Evolutionary conservation across 2,113 vertebrate species (phyloP).

Genomic region (Hyperoodon ampullatus): DNA sequence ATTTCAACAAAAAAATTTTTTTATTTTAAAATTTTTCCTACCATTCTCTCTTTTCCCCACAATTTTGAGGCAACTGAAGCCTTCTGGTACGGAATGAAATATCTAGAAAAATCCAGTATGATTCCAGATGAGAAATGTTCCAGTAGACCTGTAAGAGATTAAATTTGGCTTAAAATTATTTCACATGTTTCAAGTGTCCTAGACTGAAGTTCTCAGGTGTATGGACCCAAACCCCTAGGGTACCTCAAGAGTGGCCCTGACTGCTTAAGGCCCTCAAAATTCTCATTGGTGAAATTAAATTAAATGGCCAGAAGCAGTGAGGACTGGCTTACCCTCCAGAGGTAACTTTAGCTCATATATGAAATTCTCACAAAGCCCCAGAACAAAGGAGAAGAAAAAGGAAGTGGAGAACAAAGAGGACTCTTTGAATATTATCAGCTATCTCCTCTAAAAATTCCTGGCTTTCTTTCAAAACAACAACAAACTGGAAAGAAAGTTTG

Average conservation of each 20-base stretch:
- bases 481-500: neutral
- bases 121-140: neutral
- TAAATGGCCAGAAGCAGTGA: neutral
- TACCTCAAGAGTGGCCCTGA: neutral
- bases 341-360: neutral
- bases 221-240: neutral
- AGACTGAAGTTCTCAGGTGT: neutral
- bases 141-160: neutral
- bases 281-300: neutral
- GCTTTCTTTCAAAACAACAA: neutral
- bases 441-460: neutral
- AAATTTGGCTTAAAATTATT: constrained; percentile 42
- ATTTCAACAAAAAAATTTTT: neutral
- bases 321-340: neutral
- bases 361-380: neutral
- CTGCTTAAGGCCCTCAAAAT: neutral
- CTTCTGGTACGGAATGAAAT: neutral
- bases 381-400: neutral
- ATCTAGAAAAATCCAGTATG: neutral
- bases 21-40: neutral
- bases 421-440: neutral
- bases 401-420: neutral
- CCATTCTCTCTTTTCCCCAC: neutral
- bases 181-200: neutral
- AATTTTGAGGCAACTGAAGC: neutral